Percentiles rank a stretch among this genome's conserved stretches.
phyloP scores from a whole-genome alignment of 2,797 vertebrate species.

The Gallinago stenura region DNA sequence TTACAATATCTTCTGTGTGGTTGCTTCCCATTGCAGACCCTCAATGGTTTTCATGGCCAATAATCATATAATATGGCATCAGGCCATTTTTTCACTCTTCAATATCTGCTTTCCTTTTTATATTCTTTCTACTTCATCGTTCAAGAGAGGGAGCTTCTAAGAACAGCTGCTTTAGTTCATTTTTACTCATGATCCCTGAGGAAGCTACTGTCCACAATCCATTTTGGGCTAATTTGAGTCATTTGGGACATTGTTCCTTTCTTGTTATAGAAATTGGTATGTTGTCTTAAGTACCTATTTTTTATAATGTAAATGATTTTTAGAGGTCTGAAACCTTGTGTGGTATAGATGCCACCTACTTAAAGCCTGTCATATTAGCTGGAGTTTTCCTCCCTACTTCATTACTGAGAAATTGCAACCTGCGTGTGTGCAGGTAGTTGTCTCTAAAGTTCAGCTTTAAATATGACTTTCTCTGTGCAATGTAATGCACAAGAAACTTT shows the following conservation, averaged over 20 bases:
- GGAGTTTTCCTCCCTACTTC: neutral
- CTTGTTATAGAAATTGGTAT: neutral
- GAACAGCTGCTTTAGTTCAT: neutral
- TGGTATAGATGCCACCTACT: neutral
- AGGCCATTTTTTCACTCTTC: neutral
- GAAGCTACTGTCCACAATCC: neutral
- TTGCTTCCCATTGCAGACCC: neutral
- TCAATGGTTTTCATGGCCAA: neutral
- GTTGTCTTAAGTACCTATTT: neutral
- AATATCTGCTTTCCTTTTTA: neutral
- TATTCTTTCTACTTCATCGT: neutral
- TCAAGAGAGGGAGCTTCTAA: neutral
- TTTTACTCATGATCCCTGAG: neutral
- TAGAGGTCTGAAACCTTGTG: neutral
- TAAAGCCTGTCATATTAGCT: neutral
- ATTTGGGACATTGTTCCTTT: neutral
- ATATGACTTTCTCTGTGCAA: neutral
- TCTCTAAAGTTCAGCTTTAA: neutral
- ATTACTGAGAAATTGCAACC: neutral
- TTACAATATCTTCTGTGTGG: neutral
- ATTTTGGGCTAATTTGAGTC: neutral
- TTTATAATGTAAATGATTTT: neutral
- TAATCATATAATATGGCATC: neutral
- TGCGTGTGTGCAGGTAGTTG: neutral
- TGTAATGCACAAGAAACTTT: neutral